Conservation (phyloP, 2,888 invertebrate species). For the Drosophila austrosaltans region DNA sequence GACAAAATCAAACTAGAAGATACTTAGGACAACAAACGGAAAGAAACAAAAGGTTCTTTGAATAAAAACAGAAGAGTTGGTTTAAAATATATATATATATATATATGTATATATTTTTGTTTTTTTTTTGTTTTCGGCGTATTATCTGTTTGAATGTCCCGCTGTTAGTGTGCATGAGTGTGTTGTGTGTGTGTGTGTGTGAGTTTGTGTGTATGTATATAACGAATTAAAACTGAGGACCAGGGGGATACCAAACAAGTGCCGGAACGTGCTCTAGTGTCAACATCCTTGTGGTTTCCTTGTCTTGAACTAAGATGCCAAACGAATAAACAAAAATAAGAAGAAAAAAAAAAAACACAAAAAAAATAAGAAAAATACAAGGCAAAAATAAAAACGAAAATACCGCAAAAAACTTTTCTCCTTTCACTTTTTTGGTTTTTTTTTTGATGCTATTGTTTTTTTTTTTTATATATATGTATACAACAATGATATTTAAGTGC, state of each 20-base stretch:
- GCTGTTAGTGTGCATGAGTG: slow-evolving; percentile 30
- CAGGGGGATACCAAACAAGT: slow-evolving; percentile 53
- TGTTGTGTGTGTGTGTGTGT: slow-evolving; percentile 11
- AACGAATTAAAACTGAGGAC: slow-evolving; percentile 24
- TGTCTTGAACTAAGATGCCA: slow-evolving; percentile 23
- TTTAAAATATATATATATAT: slow-evolving; percentile 20
- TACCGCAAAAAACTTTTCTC: slow-evolving; percentile 48
- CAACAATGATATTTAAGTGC: slow-evolving; percentile 38
- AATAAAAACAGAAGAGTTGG: slow-evolving; percentile 26
- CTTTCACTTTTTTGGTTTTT: slow-evolving; percentile 40
- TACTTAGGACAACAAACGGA: slow-evolving; percentile 15
- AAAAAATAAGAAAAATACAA: slow-evolving; percentile 28
- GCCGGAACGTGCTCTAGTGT: slow-evolving; percentile 66
- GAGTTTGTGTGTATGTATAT: slow-evolving; percentile 27
- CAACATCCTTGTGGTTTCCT: slow-evolving; percentile 37
- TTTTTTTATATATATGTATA: slow-evolving; percentile 2
- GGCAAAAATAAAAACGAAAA: slow-evolving; percentile 1
- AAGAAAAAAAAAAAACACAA: not conserved
- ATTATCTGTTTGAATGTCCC: not conserved
- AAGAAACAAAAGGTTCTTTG: slow-evolving; percentile 30
- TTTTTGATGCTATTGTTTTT: slow-evolving; percentile 16
- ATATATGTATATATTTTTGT: slow-evolving; percentile 14
- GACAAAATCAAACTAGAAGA: slow-evolving; percentile 25
- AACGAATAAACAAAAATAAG: not conserved
- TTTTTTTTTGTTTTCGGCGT: not conserved